Evolutionary conservation across 2,797 vertebrate genomes (phyloP).

Genomic region (Poecilia wingei): DNA sequence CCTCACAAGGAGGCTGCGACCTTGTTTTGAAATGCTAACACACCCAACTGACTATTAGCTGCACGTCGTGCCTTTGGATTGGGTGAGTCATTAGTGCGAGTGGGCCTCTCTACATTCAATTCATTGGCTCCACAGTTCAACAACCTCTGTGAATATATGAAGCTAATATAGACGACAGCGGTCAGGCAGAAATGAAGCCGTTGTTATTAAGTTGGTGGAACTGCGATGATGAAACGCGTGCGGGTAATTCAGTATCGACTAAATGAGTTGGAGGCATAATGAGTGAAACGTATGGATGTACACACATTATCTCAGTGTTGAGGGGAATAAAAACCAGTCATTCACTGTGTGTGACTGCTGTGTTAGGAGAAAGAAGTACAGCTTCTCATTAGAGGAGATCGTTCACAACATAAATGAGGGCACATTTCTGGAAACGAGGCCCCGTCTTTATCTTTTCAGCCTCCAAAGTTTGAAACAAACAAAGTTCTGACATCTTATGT

Average conservation of each 20-base stretch:
- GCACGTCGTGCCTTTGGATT: slow-evolving; percentile 46
- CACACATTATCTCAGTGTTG: slow-evolving; percentile 30
- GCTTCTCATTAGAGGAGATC: slow-evolving; percentile 23
- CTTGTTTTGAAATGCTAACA: slow-evolving; percentile 65
- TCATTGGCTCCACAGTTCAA: slow-evolving; percentile 45
- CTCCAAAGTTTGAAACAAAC: slow-evolving; percentile 13
- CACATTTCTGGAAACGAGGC: slow-evolving; percentile 20
- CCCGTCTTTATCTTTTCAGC: neutral
- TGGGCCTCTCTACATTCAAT: slow-evolving; percentile 20
- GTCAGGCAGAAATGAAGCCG: slow-evolving; percentile 39
- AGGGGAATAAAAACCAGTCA: slow-evolving; percentile 7
- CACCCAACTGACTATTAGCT: slow-evolving; percentile 54
- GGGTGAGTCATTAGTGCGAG: slow-evolving; percentile 56
- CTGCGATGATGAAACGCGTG: neutral
- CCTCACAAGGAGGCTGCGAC: slow-evolving; percentile 54
- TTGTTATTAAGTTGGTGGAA: slow-evolving; percentile 32
- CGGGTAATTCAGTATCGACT: slow-evolving; percentile 31
- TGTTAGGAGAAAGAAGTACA: slow-evolving; percentile 15
- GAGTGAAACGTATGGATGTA: slow-evolving; percentile 16
- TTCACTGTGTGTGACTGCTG: slow-evolving; percentile 6
- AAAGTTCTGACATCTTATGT: slow-evolving; percentile 23
- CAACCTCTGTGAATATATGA: slow-evolving; percentile 31
- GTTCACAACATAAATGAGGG: slow-evolving; percentile 22
- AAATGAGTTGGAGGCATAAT: slow-evolving; percentile 39
- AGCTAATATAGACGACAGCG: slow-evolving; percentile 24